A percentile compares a stretch with the other conserved stretches of the same genome.
phyloP scores from a whole-genome alignment of 1,140 invertebrate species.

The Anastatus disparis region DNA sequence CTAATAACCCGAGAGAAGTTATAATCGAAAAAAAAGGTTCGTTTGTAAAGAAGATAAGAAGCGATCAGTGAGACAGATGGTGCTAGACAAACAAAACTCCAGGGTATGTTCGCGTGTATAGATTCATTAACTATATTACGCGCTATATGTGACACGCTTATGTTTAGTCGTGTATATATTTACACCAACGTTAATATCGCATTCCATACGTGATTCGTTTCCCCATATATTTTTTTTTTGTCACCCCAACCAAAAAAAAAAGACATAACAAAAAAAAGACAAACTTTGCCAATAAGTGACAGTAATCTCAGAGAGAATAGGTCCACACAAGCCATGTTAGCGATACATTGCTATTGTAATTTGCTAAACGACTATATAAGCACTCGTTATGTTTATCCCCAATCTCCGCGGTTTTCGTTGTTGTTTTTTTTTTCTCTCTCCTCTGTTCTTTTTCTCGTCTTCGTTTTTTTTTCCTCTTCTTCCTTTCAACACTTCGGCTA shows the following conservation, averaged over 20 bases:
- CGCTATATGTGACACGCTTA: not conserved
- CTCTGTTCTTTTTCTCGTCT: not conserved
- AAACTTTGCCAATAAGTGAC: constrained; percentile 25
- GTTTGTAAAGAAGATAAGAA: constrained; percentile 10
- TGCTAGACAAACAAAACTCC: constrained; percentile 23
- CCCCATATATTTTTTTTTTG: not conserved
- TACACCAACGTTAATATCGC: too few species aligned
- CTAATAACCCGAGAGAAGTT: not conserved
- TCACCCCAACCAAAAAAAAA: not conserved
- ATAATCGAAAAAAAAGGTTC: not conserved
- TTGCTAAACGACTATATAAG: constrained; percentile 37
- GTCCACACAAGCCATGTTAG: too few species aligned
- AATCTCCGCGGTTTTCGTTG: constrained; percentile 21
- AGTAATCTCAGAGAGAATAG: constrained; percentile 19
- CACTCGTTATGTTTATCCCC: constrained; percentile 40
- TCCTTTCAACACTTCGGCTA: not conserved
- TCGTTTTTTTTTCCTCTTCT: not conserved
- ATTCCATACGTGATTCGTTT: not conserved
- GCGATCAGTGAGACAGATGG: constrained; percentile 30
- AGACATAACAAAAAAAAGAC: not conserved
- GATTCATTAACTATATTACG: constrained; percentile 36
- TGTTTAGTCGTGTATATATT: too few species aligned
- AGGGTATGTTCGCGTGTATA: too few species aligned
- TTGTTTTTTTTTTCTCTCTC: not conserved
- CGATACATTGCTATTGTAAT: constrained; percentile 26